Evolutionary conservation across 2,797 vertebrate species (phyloP).

Genomic region (Balearica regulorum): DNA sequence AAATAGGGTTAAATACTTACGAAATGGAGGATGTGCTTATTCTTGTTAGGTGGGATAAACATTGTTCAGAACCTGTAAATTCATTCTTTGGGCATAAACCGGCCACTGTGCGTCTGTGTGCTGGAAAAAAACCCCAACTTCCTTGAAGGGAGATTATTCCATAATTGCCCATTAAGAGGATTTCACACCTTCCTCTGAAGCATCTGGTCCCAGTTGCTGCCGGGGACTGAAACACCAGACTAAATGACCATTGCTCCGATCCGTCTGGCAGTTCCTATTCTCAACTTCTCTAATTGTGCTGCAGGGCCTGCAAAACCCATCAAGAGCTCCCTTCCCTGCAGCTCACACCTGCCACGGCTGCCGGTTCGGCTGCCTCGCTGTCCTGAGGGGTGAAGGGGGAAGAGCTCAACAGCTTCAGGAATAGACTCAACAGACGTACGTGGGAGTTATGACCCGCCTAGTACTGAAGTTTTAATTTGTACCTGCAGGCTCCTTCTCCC

Average conservation of each 20-base stretch:
- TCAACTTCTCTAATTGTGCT: background rate
- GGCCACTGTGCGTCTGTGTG: background rate
- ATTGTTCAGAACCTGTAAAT: background rate
- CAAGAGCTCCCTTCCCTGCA: background rate
- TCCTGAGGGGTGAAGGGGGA: background rate
- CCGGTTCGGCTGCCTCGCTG: background rate
- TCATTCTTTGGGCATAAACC: background rate
- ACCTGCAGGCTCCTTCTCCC: background rate
- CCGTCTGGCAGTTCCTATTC: background rate
- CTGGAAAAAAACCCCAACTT: background rate
- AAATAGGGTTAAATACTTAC: background rate
- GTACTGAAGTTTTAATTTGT: background rate
- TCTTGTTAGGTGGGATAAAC: background rate
- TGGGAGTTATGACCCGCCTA: background rate
- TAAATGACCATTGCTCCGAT: background rate
- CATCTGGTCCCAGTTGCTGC: background rate
- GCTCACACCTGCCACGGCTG: background rate
- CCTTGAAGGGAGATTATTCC: background rate
- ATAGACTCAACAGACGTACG: background rate
- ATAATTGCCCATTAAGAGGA: slow-evolving; percentile 13
- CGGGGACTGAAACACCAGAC: background rate
- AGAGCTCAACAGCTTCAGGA: background rate
- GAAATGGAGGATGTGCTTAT: background rate
- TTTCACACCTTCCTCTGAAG: slow-evolving; percentile 34
- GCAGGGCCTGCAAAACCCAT: background rate